phyloP scores from a whole-genome alignment of 2,888 invertebrate species.

The Phragmatobia fuliginosa region DNA sequence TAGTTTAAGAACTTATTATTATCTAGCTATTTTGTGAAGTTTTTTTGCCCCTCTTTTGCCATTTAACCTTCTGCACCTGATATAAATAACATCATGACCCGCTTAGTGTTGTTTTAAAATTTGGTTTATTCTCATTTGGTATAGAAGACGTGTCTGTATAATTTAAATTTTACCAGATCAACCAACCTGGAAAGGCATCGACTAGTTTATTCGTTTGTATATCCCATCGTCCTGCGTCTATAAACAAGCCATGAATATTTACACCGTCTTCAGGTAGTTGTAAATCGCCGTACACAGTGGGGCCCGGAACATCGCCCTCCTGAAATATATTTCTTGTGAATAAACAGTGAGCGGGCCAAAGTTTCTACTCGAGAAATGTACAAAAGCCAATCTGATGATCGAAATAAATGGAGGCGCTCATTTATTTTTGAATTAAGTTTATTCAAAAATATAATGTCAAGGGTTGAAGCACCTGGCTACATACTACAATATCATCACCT shows the following conservation, averaged over 20 bases:
- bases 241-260: slow-evolving; percentile 92
- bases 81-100: too few species aligned
- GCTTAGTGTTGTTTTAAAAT: background rate
- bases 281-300: slow-evolving; percentile 84
- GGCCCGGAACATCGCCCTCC: slow-evolving; percentile 1
- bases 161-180: background rate
- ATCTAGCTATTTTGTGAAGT: too few species aligned
- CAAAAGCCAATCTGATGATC: too few species aligned
- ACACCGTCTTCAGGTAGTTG: slow-evolving; percentile 88
- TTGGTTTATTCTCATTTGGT: background rate
- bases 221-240: slow-evolving; percentile 97
- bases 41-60: too few species aligned
- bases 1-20: too few species aligned
- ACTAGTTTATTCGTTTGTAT: slow-evolving; percentile 88
- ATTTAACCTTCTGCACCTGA: too few species aligned
- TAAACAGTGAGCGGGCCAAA: background rate
- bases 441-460: too few species aligned
- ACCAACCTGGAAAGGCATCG: slow-evolving; percentile 91
- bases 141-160: background rate
- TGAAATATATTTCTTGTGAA: background rate
- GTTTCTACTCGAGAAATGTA: background rate
- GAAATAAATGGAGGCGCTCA: too few species aligned
- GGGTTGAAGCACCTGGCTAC: too few species aligned
- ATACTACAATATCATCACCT: too few species aligned
- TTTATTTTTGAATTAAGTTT: too few species aligned